Evolutionary conservation across 2,888 invertebrate species (phyloP).

Genomic region (Drosophila percnosoma): DNA sequence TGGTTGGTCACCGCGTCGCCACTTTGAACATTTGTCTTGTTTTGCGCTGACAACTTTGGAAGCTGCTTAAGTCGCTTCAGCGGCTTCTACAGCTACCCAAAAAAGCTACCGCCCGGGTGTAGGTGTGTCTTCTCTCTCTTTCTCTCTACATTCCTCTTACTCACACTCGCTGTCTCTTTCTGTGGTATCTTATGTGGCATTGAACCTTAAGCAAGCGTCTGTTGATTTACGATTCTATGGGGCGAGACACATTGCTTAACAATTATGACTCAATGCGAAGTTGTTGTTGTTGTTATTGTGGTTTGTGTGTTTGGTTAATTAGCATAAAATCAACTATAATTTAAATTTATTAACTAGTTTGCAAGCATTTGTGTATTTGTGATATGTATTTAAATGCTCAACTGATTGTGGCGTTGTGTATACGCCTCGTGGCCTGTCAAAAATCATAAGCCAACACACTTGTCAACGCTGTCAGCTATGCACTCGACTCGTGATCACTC

Average conservation of each 20-base stretch:
- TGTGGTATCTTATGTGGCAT: slow-evolving; percentile 59
- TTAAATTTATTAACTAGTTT: slow-evolving; percentile 48
- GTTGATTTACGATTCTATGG: slow-evolving; percentile 54
- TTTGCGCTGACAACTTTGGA: slow-evolving; percentile 81
- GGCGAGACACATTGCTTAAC: slow-evolving; percentile 44
- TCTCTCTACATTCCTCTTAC: neutral
- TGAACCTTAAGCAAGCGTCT: slow-evolving; percentile 60
- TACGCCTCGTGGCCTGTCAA: slow-evolving; percentile 78
- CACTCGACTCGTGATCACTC: slow-evolving; percentile 59
- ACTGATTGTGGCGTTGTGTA: slow-evolving; percentile 48
- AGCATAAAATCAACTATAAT: slow-evolving; percentile 70
- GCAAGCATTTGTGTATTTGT: slow-evolving; percentile 9
- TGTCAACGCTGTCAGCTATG: slow-evolving; percentile 72
- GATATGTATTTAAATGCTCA: slow-evolving; percentile 26
- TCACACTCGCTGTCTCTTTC: neutral
- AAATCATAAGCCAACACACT: slow-evolving; percentile 80
- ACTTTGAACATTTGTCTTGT: slow-evolving; percentile 76
- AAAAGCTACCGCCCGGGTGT: slow-evolving; percentile 65
- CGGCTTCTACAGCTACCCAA: slow-evolving; percentile 45
- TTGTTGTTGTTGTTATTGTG: slow-evolving; percentile 9
- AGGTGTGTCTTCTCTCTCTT: slow-evolving; percentile 44
- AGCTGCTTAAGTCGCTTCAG: slow-evolving; percentile 77
- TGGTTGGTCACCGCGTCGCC: slow-evolving; percentile 63
- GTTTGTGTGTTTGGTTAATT: slow-evolving; percentile 42
- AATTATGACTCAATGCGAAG: slow-evolving; percentile 59